Base-by-base conservation (phyloP, 2,113 vertebrate genomes). In the Mixornis gularis region DNA sequence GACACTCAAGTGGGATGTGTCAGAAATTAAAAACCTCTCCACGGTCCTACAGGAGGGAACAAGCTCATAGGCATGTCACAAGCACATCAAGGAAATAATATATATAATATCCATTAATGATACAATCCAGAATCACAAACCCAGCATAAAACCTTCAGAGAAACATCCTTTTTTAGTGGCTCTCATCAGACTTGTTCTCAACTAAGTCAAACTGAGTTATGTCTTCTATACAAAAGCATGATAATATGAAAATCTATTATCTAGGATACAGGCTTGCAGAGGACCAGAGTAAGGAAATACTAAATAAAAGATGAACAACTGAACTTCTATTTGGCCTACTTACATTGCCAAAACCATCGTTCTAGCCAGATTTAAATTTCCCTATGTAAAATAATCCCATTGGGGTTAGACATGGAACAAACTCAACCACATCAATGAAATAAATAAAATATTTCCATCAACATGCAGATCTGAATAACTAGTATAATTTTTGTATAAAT, bases 11-110 rank as follows among this genome's bases (percentile, higher is more conserved):
- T 95, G 27, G 85, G 65, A 96, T 90, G 68, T 55, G 41, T 89
- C 93, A 93, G 43, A 90, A 93, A 55, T 70, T 49, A 76, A 95
- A 95, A 89, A 82, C 73, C 88, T 95, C 74, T 92, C 90, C 43
- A 56, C 41, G 55, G 60, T 46, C 38, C 46, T 89, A 73, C 64
- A 85, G 44, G 38, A 80, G 36, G 5, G 52, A 88, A 52, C 8
- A 29, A 80, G 60, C 60, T 81, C 85, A 46, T 2, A 52, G 60
- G 46, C 7, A 34, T 12, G 25, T 85, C 86, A 58, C 65, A 94
- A 94, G 82, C 62, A 27, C 27, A 44, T 66, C n/a, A 88, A 86
- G 46, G n/a, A 74, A 49, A 88, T 40, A 19, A 58, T 21, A 56
- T 38, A 32, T 38, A 72, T 5, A 81, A 74, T 60, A 73, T 27